Evolutionary conservation across 2,797 vertebrate genomes (phyloP).

Genomic region (Poeciliopsis turneri): DNA sequence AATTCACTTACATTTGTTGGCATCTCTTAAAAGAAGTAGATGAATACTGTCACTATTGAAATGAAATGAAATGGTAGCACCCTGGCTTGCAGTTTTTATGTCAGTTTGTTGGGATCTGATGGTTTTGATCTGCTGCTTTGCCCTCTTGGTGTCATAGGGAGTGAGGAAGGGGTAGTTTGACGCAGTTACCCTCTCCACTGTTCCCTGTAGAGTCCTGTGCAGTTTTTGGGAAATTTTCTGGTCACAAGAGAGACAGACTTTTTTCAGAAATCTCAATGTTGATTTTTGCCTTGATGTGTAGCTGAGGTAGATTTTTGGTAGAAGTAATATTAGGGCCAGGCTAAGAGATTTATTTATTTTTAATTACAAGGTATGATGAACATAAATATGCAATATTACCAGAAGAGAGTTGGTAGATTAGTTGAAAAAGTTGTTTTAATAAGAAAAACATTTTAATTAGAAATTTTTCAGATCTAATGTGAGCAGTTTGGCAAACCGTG

Average conservation of each 20-base stretch:
- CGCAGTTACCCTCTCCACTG: not conserved
- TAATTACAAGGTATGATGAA: not conserved
- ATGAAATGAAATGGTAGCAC: not conserved
- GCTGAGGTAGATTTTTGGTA: not conserved
- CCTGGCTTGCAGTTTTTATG: not conserved
- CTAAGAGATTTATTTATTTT: not conserved
- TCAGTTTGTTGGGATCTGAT: not conserved
- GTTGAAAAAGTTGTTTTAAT: not conserved
- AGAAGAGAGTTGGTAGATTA: not conserved
- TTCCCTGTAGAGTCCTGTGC: not conserved
- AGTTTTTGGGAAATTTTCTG: not conserved
- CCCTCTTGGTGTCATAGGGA: not conserved
- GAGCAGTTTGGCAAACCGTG: not conserved
- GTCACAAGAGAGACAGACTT: not conserved
- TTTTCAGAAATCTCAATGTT: not conserved
- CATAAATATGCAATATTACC: not conserved
- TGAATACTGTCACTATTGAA: constrained; percentile 2
- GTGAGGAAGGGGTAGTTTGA: constrained; percentile 8
- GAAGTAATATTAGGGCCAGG: not conserved
- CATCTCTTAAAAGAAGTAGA: constrained; percentile 20
- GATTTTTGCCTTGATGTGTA: not conserved
- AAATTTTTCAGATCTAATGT: not conserved
- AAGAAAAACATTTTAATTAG: not conserved
- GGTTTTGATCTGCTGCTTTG: constrained; percentile 13
- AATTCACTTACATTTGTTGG: constrained; percentile 29